phyloP scores from a whole-genome alignment of 2,888 invertebrate species.

The Schizaphis graminum region DNA sequence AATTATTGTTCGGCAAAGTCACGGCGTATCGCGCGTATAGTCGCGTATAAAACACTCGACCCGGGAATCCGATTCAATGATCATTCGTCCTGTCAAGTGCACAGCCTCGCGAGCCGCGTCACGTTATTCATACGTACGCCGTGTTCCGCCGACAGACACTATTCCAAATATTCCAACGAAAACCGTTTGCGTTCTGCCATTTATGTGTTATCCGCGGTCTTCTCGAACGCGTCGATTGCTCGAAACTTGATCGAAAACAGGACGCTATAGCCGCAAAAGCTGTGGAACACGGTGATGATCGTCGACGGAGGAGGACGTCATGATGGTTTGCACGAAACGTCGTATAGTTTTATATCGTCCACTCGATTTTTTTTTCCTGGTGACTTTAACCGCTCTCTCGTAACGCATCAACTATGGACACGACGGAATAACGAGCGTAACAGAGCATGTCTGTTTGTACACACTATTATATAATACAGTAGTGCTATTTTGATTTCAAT shows the following conservation, averaged over 20 bases:
- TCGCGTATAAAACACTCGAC: not conserved
- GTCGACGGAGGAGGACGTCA: not conserved
- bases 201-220: not conserved
- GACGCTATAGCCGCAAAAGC: not conserved
- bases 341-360: too few relatives aligned
- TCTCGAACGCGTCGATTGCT: not conserved
- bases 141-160: too few relatives aligned
- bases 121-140: not conserved
- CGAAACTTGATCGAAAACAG: not conserved
- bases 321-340: not conserved
- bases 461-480: not conserved
- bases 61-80: not conserved
- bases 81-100: not conserved
- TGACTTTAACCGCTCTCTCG: not conserved
- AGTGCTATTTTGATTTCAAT: too few relatives aligned
- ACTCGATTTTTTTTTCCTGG: not conserved
- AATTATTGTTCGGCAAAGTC: not conserved
- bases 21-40: not conserved
- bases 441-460: not conserved
- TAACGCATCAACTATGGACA: not conserved
- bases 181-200: too few relatives aligned
- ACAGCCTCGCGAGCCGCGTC: not conserved
- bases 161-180: too few relatives aligned
- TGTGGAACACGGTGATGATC: not conserved
- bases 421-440: not conserved